A percentile compares a stretch with the other conserved stretches of the same genome.
These are phyloP conservation scores for Virgularia gustaviana DNA, from an alignment of 92 coral and sea anemone species.

Conservation along the genomic window DNA sequence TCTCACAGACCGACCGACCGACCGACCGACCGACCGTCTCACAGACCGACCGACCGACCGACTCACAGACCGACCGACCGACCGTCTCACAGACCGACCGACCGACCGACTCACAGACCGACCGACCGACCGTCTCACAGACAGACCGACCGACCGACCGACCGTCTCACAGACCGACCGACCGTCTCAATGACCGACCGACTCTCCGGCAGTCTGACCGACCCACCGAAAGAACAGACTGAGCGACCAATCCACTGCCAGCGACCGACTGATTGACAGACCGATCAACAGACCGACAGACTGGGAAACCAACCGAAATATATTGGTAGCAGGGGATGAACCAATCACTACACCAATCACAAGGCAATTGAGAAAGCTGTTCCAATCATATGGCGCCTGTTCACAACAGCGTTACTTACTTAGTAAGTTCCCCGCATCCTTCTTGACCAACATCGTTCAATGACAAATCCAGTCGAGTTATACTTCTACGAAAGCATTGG, in stretches of 20 bases:
- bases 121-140: background rate
- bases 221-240: background rate
- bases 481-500: slow-evolving; percentile 23
- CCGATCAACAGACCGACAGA: background rate
- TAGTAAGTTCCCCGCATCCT: slow-evolving; percentile 40
- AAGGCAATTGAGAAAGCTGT: no score
- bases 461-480: slow-evolving; percentile 64
- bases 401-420: slow-evolving; percentile 39
- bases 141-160: background rate
- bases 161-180: background rate
- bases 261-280: background rate
- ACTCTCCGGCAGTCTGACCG: background rate
- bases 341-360: no score
- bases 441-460: slow-evolving; percentile 60
- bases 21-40: background rate
- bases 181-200: background rate
- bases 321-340: background rate
- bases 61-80: background rate
- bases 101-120: background rate
- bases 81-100: background rate
- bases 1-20: background rate
- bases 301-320: background rate
- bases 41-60: background rate
- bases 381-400: no score
- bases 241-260: background rate